Conservation (phyloP, 2,888 invertebrate genomes). For the Nomada lathburiana region DNA sequence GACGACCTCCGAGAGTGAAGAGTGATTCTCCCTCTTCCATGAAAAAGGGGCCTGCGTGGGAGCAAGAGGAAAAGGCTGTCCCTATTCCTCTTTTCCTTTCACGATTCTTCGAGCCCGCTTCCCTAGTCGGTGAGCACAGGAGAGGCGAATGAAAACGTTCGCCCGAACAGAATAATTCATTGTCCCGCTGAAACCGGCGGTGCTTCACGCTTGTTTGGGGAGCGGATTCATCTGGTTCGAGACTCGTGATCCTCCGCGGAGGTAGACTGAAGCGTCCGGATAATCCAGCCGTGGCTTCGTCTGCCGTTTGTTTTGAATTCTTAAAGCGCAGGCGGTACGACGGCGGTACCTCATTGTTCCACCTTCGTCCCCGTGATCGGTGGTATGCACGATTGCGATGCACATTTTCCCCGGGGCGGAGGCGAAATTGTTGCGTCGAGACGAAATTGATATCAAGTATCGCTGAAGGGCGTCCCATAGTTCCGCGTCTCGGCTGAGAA, state of each 20-base stretch:
- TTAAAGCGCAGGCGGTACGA: slow-evolving; percentile 47
- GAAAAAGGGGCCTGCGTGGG: slow-evolving; percentile 22
- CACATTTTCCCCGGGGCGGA: background rate
- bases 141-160: slow-evolving; percentile 80
- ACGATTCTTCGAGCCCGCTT: slow-evolving; percentile 48
- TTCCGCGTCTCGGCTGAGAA: no score
- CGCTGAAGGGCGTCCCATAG: background rate
- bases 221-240: slow-evolving; percentile 67
- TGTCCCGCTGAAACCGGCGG: slow-evolving; percentile 70
- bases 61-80: slow-evolving; percentile 38
- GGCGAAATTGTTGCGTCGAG: background rate
- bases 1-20: slow-evolving; percentile 34
- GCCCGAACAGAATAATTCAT: slow-evolving; percentile 80
- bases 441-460: slow-evolving; percentile 32
- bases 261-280: slow-evolving; percentile 49
- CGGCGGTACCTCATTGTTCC: slow-evolving; percentile 45
- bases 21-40: slow-evolving; percentile 21
- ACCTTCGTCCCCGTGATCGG: slow-evolving; percentile 29
- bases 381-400: background rate
- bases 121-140: slow-evolving; percentile 50
- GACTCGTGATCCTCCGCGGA: slow-evolving; percentile 58
- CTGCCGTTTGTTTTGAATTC: slow-evolving; percentile 65
- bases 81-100: slow-evolving; percentile 54
- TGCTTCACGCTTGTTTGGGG: slow-evolving; percentile 76
- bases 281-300: slow-evolving; percentile 56